Base-by-base conservation (phyloP, 2,888 invertebrate species). In the Epinotia ramella region DNA sequence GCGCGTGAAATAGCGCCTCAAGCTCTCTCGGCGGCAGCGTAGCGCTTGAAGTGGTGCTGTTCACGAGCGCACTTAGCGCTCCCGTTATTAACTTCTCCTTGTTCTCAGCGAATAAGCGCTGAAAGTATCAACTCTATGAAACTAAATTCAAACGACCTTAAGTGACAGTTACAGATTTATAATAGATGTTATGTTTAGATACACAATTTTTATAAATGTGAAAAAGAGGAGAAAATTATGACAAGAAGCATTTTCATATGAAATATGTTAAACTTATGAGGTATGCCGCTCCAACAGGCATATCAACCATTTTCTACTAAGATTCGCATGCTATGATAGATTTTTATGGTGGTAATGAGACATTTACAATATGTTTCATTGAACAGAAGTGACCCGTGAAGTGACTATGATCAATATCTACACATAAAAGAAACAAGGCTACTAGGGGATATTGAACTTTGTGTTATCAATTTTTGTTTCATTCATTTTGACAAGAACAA, bases 81-180 rank as follows among this genome's bases (percentile, higher is more conserved):
- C 97, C 97, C 53, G 97, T 96, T 81, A 99, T 99, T 80, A 99
- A 92, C 91, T 99, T 99, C 91, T 99, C 99, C 89, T 99, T 99
- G 93, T 99, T 99, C 93, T 99, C 98, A 11, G 99, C 97, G 95
- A 99, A 99, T 79, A 99, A 95, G 78, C 99, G 98, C 99, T 99
- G 94, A 53, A 95, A 94, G 33, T 63, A 57, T 13, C 11, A 18
- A 44, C 20, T 1, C 2, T 7, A n/a, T 72, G 3, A 64, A 33
- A 2, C 65, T 57, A 18, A 12, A 13, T 24, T 9, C n/a, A 71
- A 40, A 40, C 16, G 1, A 40, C 40, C 24, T 18, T 5, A 11
- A 33, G 3, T 4, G 7, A 33, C 3, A 7, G n/a, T 62, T 62
- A n/a, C 16, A 28, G 59, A 62, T 62, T 33, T 33, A 2, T 62